Percentiles rank a stretch among this genome's conserved stretches.
Evolutionary conservation across 2,888 invertebrate species (phyloP).

Genomic region (Idaea aversata): DNA sequence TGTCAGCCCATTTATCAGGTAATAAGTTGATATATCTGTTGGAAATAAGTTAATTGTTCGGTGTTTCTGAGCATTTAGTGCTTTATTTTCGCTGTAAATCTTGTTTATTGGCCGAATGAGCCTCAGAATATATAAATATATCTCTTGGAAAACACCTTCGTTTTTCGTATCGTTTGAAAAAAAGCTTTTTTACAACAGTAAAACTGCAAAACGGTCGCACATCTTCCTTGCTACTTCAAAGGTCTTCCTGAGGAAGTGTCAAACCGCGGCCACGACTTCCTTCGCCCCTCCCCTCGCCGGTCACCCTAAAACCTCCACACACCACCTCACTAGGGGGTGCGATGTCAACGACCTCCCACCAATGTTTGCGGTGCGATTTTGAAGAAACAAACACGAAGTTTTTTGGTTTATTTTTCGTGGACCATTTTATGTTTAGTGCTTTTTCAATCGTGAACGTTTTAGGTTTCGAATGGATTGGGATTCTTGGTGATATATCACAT

Average conservation of each 20-base stretch:
- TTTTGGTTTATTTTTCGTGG: conserved; percentile 60
- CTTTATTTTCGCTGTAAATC: not conserved
- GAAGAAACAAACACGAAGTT: conserved; percentile 69
- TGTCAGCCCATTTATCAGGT: conserved; percentile 26
- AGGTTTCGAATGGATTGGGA: conserved; percentile 29
- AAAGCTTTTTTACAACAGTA: conserved; percentile 7
- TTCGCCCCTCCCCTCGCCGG: conserved; percentile 39
- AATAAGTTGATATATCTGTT: conserved; percentile 25
- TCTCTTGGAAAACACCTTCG: not conserved
- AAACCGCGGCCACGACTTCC: conserved; percentile 75
- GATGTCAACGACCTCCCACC: conserved; percentile 62
- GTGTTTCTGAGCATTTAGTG: conserved; percentile 4
- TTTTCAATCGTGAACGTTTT: conserved; percentile 49
- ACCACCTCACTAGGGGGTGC: conserved; percentile 44
- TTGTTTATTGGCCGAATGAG: not conserved
- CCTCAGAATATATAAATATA: not conserved
- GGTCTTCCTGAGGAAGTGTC: conserved; percentile 79
- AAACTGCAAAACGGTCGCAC: conserved; percentile 28
- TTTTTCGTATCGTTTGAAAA: not conserved
- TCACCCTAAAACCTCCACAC: conserved; percentile 38
- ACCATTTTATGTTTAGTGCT: conserved; percentile 44
- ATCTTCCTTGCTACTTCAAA: conserved; percentile 66
- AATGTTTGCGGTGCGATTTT: conserved; percentile 73
- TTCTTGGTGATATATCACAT: conserved; percentile 16
- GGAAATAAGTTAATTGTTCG: conserved; percentile 15